Evolutionary conservation across 2,888 invertebrate species (phyloP).

Genomic region (Epinotia ramella): DNA sequence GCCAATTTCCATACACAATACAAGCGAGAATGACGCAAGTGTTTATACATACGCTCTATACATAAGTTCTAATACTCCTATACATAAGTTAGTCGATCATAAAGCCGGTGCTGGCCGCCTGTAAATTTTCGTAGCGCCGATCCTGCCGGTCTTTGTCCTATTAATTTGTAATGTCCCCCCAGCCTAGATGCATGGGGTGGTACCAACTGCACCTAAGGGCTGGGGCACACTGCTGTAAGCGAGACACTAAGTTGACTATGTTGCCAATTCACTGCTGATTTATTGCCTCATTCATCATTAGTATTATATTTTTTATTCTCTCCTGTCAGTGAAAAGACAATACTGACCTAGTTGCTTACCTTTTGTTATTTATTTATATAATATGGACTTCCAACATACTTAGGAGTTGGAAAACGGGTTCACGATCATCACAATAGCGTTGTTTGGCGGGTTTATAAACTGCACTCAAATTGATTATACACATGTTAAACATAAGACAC

Average conservation of each 20-base stretch:
- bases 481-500: no score
- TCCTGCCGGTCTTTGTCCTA: slow-evolving; percentile 85
- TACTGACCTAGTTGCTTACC: not conserved
- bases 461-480: no score
- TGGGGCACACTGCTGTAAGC: slow-evolving; percentile 15
- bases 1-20: not conserved
- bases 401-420: no score
- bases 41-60: not conserved
- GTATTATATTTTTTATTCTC: not conserved
- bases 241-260: not conserved
- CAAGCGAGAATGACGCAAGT: not conserved
- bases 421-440: no score
- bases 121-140: slow-evolving; percentile 83
- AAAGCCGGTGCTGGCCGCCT: slow-evolving; percentile 53
- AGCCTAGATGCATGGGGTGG: slow-evolving; percentile 70
- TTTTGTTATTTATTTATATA: no score
- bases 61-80: not conserved
- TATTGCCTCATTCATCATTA: no score
- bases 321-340: not conserved
- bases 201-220: slow-evolving; percentile 18
- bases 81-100: slow-evolving; percentile 31
- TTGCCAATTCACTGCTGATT: not conserved
- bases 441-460: no score
- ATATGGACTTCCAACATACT: no score
- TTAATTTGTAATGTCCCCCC: slow-evolving; percentile 84